These are phyloP conservation scores for Stratiomys singularior DNA, from an alignment of 2,888 invertebrate genomes.

Conservation along the genomic window DNA sequence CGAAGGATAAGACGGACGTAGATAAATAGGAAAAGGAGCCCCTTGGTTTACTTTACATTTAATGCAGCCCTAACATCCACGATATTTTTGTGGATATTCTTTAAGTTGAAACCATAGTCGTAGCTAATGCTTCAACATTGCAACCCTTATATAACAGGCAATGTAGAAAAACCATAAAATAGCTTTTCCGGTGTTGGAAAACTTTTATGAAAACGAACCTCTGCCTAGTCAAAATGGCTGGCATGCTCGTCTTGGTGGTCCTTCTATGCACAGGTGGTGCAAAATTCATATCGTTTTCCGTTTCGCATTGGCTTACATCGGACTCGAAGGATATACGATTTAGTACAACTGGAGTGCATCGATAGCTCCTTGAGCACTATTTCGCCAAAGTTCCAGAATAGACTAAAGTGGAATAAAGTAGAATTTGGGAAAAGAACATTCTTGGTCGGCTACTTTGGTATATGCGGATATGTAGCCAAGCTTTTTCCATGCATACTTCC, in stretches of 20 bases:
- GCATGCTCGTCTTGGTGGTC: background rate
- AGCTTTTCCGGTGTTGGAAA: slow-evolving; percentile 7
- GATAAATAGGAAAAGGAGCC: slow-evolving; percentile 17
- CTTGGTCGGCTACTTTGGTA: slow-evolving; percentile 6
- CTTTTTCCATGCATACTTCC: background rate
- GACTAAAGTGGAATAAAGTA: slow-evolving; percentile 22
- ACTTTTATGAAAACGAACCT: slow-evolving; percentile 15
- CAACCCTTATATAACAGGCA: slow-evolving; percentile 36
- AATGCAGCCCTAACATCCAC: background rate
- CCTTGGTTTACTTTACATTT: slow-evolving; percentile 27
- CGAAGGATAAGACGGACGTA: slow-evolving; percentile 20
- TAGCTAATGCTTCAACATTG: slow-evolving; percentile 40
- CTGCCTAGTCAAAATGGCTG: background rate
- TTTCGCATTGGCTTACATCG: background rate
- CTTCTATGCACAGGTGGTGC: slow-evolving; percentile 29
- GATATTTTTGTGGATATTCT: background rate
- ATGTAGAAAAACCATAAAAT: slow-evolving; percentile 32
- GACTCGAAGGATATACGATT: slow-evolving; percentile 12
- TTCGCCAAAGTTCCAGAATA: background rate
- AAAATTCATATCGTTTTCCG: slow-evolving; percentile 42
- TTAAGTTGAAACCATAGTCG: slow-evolving; percentile 15
- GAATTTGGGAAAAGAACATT: slow-evolving; percentile 32
- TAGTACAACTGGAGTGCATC: slow-evolving; percentile 1
- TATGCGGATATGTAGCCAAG: background rate
- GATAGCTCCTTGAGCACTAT: background rate